Percentiles rank a stretch among this genome's conserved stretches.
Evolutionary conservation across 2,888 invertebrate genomes (phyloP).

Genomic region (Yponomeuta sedellus): DNA sequence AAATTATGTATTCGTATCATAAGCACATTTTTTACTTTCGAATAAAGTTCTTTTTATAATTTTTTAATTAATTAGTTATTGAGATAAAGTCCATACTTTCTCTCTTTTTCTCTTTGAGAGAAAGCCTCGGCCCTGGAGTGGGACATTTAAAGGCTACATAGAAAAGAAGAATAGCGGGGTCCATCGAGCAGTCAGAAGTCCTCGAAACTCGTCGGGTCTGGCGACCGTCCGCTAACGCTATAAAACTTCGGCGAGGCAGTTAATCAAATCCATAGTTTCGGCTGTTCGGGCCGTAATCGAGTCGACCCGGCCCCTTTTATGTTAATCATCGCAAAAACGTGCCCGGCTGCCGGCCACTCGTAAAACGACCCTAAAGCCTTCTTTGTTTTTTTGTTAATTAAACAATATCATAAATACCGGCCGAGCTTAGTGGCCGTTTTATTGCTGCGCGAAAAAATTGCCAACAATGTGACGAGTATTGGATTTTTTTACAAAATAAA

Average conservation of each 20-base stretch:
- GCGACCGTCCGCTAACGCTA: constrained; percentile 26
- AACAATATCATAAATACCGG: constrained; percentile 1
- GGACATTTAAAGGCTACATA: too few relatives aligned
- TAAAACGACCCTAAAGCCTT: background rate
- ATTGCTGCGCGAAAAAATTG: background rate
- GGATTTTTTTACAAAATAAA: background rate
- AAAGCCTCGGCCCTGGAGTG: too few relatives aligned
- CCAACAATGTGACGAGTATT: background rate
- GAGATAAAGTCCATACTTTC: too few relatives aligned
- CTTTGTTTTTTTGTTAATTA: constrained; percentile 3
- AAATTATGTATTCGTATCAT: too few relatives aligned
- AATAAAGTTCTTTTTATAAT: too few relatives aligned
- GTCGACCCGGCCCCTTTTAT: constrained; percentile 5
- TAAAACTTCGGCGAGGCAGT: constrained; percentile 37
- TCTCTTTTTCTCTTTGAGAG: too few relatives aligned
- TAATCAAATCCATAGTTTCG: constrained; percentile 48
- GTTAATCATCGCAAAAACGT: constrained; percentile 14
- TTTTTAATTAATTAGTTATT: too few relatives aligned
- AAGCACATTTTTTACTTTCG: too few relatives aligned
- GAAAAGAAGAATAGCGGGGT: background rate
- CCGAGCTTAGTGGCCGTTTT: background rate
- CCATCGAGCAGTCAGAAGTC: background rate
- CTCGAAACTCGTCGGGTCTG: background rate
- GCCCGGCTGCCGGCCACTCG: constrained; percentile 1
- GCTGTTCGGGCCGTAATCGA: constrained; percentile 35